Base-by-base conservation (phyloP, 2,888 invertebrate genomes). In the Apotomis betuletana region DNA sequence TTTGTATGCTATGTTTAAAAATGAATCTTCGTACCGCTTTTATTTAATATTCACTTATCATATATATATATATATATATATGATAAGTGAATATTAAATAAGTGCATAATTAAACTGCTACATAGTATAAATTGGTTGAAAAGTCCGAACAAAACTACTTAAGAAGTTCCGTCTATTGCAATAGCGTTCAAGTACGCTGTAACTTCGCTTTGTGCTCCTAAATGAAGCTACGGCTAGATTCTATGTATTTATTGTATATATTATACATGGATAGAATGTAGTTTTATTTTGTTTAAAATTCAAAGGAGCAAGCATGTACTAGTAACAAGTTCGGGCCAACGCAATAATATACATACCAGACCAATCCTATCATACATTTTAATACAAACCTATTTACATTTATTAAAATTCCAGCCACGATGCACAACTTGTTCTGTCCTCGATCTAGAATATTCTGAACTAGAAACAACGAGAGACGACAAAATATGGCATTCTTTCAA, bases 341-440 rank as follows among this genome's bases (percentile, higher is more conserved):
- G 67, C 62, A 72, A 63, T 67, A 62, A 63, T 72, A 62, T 67
- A 67, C 71, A 71, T 71, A 62, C 71, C 58, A 67, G 62, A 62
- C 67, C 61, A 67, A 71, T 71, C 67, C 61, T 62, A 61, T 61
- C 55, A 67, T 67, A 67, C 71, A 72, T 72, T 67, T 72, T 67
- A 72, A 72, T 67, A 62, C 38, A 62, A 67, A 58, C 62, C 55
- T 13, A 72, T 67, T 67, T 72, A 72, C 67, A 62, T 72, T 52
- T 63, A 72, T 72, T 63, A 58, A 62, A 72, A 67, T 72, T 72
- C 67, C 61, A 67, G 27, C 44, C 67, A 72, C 71, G 67, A 67
- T 52, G 52, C 62, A 52, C 62, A 63, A 69, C 63, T 67, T 68
- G 58, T 67, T 68, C 55, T 68, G 72, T 72, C 57, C 63, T 58